phyloP scores from a whole-genome alignment of 2,888 invertebrate genomes.

The Coenonympha glycerion region DNA sequence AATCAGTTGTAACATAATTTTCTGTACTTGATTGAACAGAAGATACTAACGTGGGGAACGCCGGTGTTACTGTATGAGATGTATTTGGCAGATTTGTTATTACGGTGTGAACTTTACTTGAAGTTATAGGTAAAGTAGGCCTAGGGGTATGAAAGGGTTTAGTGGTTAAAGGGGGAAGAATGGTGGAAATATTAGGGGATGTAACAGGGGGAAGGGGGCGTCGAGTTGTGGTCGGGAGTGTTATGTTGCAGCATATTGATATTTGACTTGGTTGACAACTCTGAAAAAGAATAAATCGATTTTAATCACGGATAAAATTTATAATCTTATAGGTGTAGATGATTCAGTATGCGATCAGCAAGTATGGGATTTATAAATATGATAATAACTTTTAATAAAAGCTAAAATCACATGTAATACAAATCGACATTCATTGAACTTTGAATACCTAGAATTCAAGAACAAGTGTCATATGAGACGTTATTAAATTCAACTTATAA shows the following conservation, averaged over 20 bases:
- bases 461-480: no score
- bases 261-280: conserved; percentile 28
- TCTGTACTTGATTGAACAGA: not conserved
- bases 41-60: not conserved
- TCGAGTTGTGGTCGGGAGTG: not conserved
- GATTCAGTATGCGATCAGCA: no score
- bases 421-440: no score
- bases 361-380: no score
- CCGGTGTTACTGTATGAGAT: not conserved
- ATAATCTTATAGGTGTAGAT: no score
- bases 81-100: not conserved
- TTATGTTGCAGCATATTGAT: conserved; percentile 19
- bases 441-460: no score
- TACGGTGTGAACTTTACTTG: not conserved
- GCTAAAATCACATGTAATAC: no score
- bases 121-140: not conserved
- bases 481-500: no score
- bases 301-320: no score
- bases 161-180: not conserved
- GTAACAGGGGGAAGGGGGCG: not conserved
- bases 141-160: not conserved
- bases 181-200: not conserved
- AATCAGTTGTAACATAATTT: not conserved
- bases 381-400: no score
- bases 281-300: conserved; percentile 27